Conservation (phyloP, 2,797 vertebrate genomes). For the Sebastes glaucus region DNA sequence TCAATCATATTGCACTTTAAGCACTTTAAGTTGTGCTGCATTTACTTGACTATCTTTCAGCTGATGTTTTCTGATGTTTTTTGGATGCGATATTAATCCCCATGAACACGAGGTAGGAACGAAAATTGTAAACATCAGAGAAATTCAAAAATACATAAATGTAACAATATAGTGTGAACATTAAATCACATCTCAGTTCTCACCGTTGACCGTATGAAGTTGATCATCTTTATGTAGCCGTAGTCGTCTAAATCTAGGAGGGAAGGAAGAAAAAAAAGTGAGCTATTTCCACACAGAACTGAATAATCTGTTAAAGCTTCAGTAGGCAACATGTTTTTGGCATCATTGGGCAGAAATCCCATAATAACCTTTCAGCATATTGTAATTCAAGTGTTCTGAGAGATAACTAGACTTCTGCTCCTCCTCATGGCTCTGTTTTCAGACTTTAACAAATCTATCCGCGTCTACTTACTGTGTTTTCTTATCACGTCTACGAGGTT, state of each 20-base stretch:
- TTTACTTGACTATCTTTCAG: not conserved
- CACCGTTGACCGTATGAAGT: constrained; percentile 91
- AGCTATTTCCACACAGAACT: not conserved
- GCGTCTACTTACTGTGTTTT: constrained; percentile 83
- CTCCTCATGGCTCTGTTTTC: too few species aligned
- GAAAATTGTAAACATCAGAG: not conserved
- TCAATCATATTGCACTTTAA: not conserved
- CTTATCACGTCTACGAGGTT: constrained; percentile 80
- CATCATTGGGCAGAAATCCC: too few species aligned
- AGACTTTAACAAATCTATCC: not conserved
- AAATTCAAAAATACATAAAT: not conserved
- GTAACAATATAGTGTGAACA: not conserved
- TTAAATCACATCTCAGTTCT: constrained; percentile 51
- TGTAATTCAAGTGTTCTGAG: too few species aligned
- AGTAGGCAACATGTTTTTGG: too few species aligned
- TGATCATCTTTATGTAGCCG: constrained; percentile 94
- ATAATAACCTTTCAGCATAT: too few species aligned
- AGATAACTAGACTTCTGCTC: too few species aligned
- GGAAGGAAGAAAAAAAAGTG: not conserved
- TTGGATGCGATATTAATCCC: not conserved
- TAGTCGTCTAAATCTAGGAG: constrained; percentile 92
- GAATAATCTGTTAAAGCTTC: not conserved
- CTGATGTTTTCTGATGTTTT: not conserved
- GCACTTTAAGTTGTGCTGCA: not conserved
- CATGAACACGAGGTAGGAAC: not conserved